A percentile compares a stretch with the other conserved stretches of the same genome.
These are phyloP conservation scores for Melospiza melodia DNA, from an alignment of 2,113 vertebrate species.

Conservation along the genomic window DNA sequence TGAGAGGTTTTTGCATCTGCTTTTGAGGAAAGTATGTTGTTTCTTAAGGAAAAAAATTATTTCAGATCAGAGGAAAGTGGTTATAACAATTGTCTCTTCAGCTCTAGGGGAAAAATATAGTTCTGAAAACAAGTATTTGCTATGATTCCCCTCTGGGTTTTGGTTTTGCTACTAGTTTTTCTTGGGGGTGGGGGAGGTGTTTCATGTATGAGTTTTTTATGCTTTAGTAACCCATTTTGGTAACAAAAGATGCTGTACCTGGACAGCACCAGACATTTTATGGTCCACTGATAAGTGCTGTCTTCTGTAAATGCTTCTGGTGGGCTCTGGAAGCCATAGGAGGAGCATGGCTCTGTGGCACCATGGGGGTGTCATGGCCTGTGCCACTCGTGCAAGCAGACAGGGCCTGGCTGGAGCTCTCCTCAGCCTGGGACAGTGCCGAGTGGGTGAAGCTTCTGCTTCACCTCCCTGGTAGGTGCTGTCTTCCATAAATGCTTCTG, in stretches of 20 bases:
- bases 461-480: not conserved
- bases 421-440: not conserved
- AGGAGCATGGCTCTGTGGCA: too few species aligned
- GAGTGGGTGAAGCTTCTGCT: not conserved
- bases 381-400: not conserved
- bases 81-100: not conserved
- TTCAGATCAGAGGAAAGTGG: not conserved
- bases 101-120: not conserved
- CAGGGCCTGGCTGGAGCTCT: not conserved
- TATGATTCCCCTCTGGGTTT: not conserved
- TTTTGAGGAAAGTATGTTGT: not conserved
- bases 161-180: not conserved
- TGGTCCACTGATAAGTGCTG: not conserved
- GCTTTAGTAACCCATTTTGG: not conserved
- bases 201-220: not conserved
- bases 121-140: not conserved
- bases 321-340: too few species aligned
- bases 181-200: accelerated
- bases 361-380: not conserved
- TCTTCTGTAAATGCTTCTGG: too few species aligned
- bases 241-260: not conserved
- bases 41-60: not conserved
- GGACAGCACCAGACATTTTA: not conserved
- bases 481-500: not conserved
- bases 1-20: not conserved